Percentiles rank a stretch among this genome's conserved stretches.
phyloP scores from a whole-genome alignment of 1,140 invertebrate species.

The Hycleus cichorii region DNA sequence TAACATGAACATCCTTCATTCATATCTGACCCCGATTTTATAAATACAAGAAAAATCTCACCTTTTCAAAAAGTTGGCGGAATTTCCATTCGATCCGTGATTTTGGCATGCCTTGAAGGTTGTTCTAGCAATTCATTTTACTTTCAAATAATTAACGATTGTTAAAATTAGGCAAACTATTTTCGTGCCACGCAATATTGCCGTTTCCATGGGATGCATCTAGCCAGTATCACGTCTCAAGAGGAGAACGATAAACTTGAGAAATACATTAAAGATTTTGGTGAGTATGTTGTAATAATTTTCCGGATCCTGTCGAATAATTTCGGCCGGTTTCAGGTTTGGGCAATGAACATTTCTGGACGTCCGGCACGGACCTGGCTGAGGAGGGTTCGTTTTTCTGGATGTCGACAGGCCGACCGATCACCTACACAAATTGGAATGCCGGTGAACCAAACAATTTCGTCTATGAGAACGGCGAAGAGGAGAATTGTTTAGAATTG shows the following conservation, averaged over 20 bases:
- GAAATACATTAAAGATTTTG: slow-evolving; percentile 40
- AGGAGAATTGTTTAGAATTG: slow-evolving; percentile 82
- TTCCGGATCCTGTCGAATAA: neutral
- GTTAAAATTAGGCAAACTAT: slow-evolving; percentile 71
- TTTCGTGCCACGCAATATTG: slow-evolving; percentile 86
- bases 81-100: neutral
- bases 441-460: slow-evolving; percentile 87
- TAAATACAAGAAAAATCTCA: neutral
- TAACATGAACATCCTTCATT: neutral
- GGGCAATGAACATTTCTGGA: slow-evolving; percentile 88
- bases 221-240: slow-evolving; percentile 80
- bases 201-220: slow-evolving; percentile 84
- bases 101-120: neutral
- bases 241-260: slow-evolving; percentile 79
- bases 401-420: slow-evolving; percentile 81
- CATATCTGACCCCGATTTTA: neutral
- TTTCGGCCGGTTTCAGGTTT: slow-evolving; percentile 50
- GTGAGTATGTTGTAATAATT: slow-evolving; percentile 21
- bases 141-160: neutral
- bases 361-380: slow-evolving; percentile 81
- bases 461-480: slow-evolving; percentile 86
- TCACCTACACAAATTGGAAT: slow-evolving; percentile 89
- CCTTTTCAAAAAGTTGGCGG: neutral
- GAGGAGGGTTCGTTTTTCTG: slow-evolving; percentile 87
- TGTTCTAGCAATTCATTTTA: neutral